phyloP scores from a whole-genome alignment of 2,113 vertebrate genomes.

The Scartelaos histophorus region DNA sequence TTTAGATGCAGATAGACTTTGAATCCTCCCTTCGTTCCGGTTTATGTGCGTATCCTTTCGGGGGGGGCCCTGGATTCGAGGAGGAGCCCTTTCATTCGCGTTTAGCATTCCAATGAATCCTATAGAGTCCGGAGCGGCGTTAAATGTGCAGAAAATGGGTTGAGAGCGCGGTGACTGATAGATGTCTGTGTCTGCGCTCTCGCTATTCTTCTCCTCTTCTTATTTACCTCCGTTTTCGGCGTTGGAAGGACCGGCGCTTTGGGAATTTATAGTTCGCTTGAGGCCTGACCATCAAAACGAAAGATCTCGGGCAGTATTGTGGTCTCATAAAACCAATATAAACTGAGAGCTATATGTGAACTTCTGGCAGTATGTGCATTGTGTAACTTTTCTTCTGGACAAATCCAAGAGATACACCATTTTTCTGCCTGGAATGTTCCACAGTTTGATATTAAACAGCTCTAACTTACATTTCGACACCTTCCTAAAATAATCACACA shows the following conservation, averaged over 20 bases:
- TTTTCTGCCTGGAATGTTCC: no score
- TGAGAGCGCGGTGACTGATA: slow-evolving; percentile 61
- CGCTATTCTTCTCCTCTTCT: slow-evolving; percentile 50
- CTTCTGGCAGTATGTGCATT: not conserved
- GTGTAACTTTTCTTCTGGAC: no score
- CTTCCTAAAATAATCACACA: no score
- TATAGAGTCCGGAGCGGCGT: slow-evolving; percentile 55
- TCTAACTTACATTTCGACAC: no score
- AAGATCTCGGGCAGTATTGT: not conserved
- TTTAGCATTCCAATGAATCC: slow-evolving; percentile 75
- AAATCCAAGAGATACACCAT: no score
- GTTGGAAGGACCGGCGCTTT: slow-evolving; percentile 28
- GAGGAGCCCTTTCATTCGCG: slow-evolving; percentile 73
- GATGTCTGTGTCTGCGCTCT: slow-evolving; percentile 62
- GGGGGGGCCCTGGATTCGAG: slow-evolving; percentile 61
- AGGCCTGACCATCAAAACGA: not conserved
- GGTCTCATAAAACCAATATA: not conserved
- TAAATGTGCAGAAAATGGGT: slow-evolving; percentile 67
- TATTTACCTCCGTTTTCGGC: slow-evolving; percentile 52
- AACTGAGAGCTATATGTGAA: not conserved
- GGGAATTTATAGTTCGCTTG: not conserved
- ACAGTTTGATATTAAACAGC: no score
- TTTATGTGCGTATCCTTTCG: slow-evolving; percentile 72
- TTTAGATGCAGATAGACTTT: slow-evolving; percentile 40
- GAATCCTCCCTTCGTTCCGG: slow-evolving; percentile 64